phyloP scores from a whole-genome alignment of 1,140 invertebrate genomes.

The Maniola jurtina region DNA sequence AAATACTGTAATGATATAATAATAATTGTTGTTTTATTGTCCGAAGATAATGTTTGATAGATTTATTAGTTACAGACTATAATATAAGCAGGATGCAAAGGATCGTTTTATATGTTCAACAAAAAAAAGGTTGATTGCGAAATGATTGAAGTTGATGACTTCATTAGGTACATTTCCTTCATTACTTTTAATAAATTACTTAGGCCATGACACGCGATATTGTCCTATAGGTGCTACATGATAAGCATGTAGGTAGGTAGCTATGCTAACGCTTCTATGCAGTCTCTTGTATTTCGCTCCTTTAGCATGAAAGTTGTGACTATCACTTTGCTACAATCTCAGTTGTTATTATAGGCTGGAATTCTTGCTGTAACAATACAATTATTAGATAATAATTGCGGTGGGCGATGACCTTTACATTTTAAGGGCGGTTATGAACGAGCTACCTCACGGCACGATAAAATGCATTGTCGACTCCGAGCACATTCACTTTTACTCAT shows the following conservation, averaged over 20 bases:
- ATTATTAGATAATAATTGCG: no score
- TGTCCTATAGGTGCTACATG: not conserved
- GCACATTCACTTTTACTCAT: no score
- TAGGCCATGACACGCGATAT: conserved; percentile 1
- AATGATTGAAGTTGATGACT: conserved; percentile 1
- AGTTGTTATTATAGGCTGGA: no score
- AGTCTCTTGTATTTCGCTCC: no score
- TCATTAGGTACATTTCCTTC: conserved; percentile 2
- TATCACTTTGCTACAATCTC: no score
- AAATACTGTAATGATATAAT: not conserved
- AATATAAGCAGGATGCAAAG: not conserved
- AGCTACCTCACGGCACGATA: no score
- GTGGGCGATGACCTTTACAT: no score
- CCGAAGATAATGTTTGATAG: conserved; percentile 7
- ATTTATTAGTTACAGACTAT: conserved; percentile 5
- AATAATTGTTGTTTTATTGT: not conserved
- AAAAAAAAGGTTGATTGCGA: conserved; percentile 6
- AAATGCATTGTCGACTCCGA: no score
- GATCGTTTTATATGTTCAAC: not conserved
- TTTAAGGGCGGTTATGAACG: no score
- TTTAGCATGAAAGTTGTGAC: no score
- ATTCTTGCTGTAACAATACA: no score
- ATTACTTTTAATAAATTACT: not conserved
- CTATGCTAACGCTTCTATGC: no score
- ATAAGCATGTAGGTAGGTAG: not conserved